Conservation (phyloP, 2,113 vertebrate genomes). For the Pelecanus crispus region DNA sequence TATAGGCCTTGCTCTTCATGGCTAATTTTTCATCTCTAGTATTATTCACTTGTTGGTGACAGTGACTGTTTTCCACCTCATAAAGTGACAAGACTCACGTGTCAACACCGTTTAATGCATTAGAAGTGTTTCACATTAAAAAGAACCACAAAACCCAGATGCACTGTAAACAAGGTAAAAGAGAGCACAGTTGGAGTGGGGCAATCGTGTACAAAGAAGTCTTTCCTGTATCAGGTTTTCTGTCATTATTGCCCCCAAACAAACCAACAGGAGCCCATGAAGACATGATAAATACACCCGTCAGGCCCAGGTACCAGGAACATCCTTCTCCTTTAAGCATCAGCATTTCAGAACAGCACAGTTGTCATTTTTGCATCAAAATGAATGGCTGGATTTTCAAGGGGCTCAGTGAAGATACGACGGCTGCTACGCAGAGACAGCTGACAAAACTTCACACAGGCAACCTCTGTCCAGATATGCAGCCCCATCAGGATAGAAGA, state of each 20-base stretch:
- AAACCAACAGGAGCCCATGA: neutral
- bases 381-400: neutral
- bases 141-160: neutral
- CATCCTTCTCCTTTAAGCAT: neutral
- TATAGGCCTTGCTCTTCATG: neutral
- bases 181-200: neutral
- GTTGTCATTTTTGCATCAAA: neutral
- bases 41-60: neutral
- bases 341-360: neutral
- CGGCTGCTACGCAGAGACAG: neutral
- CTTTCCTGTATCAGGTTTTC: neutral
- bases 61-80: conserved; percentile 25
- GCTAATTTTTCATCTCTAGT: conserved; percentile 14
- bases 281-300: neutral
- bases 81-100: neutral
- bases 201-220: neutral
- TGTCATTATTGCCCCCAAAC: neutral
- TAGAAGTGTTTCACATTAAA: neutral
- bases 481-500: neutral
- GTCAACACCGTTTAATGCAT: neutral
- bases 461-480: neutral
- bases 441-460: neutral
- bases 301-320: neutral
- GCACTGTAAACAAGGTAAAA: neutral
- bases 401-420: neutral